Evolutionary conservation across 2,113 vertebrate species (phyloP), one percentile per base, ranked within the genome.

Genomic region (Gyps fulvus): DNA sequence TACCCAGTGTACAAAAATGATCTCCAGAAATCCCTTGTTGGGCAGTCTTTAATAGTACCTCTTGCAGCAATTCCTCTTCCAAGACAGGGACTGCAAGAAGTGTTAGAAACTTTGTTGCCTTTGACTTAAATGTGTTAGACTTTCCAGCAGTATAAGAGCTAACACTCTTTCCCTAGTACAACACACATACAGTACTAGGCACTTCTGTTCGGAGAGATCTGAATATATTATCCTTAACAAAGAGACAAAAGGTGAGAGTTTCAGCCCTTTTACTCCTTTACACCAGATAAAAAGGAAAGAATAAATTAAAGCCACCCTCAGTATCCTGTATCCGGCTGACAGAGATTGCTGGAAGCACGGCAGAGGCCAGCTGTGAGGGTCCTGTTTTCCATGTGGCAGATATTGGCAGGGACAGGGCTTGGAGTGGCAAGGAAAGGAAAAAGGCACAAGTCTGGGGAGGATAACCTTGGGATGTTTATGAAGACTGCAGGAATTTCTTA

Each of bases 161-260:
- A 23, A 50, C 3, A 1, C 17, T 63, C 26, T 70, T 72, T 57
- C 27, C 34, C 13, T 45, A 0, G 1, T 21, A 47, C 20, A 63
- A 32, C 19, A 49, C 19, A 58, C 0, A 0, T 9, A 32, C 23
- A 27, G 57, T 29, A n/a, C 17, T 76, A 19, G 23, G 22, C 19
- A 15, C 20, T 82, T 94, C 45, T 69, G 11, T 90, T 92, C 6
- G 3, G 63, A 92, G n/a, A 85, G 15, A 50, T 89, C 47, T 70
- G 69, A 87, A 67, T 71, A 50, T 14, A 25, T 94, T 81, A 47
- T 47, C 72, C 57, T 84, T 87, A 63, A 91, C 1, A 4, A 87
- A 87, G 66, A 63, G 43, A 76, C 52, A 71, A 78, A 34, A 89
- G n/a, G 81, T 55, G 55, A 89, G 65, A 55, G 32, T 89, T 96